phyloP scores from a whole-genome alignment of 2,888 invertebrate species.

The Xanthostigma xanthostigma region DNA sequence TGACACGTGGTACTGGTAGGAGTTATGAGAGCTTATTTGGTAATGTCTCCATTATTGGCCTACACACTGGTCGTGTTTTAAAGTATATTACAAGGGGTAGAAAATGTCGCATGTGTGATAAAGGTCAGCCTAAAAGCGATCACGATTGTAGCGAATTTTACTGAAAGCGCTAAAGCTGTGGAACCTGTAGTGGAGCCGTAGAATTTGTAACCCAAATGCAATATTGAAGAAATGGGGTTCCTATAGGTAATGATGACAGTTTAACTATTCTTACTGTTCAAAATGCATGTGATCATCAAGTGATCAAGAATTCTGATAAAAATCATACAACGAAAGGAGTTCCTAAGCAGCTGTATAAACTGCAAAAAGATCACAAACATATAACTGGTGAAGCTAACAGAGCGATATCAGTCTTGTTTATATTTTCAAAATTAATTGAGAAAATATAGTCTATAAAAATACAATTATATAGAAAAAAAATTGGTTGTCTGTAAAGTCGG shows the following conservation, averaged over 20 bases:
- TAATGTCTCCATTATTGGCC: background rate
- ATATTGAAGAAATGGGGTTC: background rate
- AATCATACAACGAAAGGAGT: background rate
- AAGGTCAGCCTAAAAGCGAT: background rate
- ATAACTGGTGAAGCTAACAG: too few species aligned
- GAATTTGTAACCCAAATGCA: background rate
- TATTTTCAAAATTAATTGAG: too few species aligned
- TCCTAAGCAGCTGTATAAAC: background rate
- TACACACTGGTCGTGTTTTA: background rate
- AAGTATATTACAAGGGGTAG: background rate
- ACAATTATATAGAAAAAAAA: too few species aligned
- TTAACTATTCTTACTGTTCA: background rate
- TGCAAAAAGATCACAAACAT: background rate
- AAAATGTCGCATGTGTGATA: background rate
- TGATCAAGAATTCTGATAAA: background rate
- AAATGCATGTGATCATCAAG: background rate
- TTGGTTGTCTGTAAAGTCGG: too few species aligned
- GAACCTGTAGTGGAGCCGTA: background rate
- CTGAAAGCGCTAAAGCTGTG: background rate
- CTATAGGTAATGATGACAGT: background rate
- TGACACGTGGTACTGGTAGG: background rate
- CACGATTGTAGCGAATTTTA: background rate
- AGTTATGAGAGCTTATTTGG: background rate
- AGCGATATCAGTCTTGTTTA: too few species aligned
- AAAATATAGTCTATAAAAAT: too few species aligned